These are phyloP conservation scores for Dermochelys coriacea DNA, from an alignment of 2,797 vertebrate genomes.

Conservation along the genomic window DNA sequence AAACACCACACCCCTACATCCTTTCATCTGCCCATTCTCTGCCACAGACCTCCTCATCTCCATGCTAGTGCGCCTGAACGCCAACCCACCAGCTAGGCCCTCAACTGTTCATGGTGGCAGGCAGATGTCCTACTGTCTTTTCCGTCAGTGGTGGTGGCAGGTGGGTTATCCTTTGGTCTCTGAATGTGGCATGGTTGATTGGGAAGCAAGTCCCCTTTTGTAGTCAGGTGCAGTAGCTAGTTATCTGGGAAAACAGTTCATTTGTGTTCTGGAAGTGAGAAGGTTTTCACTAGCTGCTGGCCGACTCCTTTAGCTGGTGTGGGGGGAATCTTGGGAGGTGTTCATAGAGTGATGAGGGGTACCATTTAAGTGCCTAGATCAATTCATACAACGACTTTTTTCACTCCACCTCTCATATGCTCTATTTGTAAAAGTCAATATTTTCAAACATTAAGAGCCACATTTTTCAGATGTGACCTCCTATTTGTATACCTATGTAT, in stretches of 20 bases:
- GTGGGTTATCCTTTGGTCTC: background rate
- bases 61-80: background rate
- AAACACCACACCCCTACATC: background rate
- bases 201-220: background rate
- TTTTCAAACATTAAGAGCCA: background rate
- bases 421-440: background rate
- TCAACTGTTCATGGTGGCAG: background rate
- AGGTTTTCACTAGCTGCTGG: background rate
- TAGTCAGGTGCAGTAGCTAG: background rate
- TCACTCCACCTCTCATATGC: background rate
- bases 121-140: background rate
- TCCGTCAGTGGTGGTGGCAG: background rate
- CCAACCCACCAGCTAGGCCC: no score
- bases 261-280: background rate
- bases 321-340: background rate
- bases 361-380: background rate
- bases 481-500: rapidly evolving
- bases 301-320: background rate
- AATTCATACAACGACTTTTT: background rate
- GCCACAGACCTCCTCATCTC: background rate
- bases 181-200: background rate
- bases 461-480: background rate
- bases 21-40: background rate
- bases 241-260: background rate
- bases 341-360: background rate